Conservation (phyloP, 1,140 invertebrate genomes). For the Acarapis woodi region DNA sequence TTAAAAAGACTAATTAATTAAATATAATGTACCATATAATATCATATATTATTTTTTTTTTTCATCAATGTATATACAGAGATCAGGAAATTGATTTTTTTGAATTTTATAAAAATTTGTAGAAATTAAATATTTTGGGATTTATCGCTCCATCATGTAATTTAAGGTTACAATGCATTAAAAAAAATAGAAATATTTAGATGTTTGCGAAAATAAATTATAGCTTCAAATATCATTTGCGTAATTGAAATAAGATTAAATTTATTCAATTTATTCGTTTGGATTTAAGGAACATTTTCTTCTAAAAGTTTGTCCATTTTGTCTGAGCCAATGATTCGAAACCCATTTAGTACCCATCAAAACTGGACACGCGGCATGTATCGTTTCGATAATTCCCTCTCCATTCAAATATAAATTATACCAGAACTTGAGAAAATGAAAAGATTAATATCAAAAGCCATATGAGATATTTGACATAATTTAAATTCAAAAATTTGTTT, state of each 20-base stretch:
- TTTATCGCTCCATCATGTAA: neutral
- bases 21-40: too few relatives aligned
- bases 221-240: neutral
- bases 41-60: too few relatives aligned
- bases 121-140: neutral
- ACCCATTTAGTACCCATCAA: constrained; percentile 23
- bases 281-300: constrained; percentile 14
- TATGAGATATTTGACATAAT: too few relatives aligned
- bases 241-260: neutral
- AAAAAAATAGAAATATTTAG: neutral
- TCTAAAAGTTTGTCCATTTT: constrained; percentile 15
- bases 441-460: too few relatives aligned
- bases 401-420: constrained; percentile 21
- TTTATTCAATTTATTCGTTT: constrained; percentile 7
- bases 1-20: too few relatives aligned
- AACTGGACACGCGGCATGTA: constrained; percentile 24
- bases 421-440: too few relatives aligned
- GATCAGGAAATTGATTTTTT: too few relatives aligned
- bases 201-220: neutral
- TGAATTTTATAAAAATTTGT: neutral
- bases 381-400: constrained; percentile 18
- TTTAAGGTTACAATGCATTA: neutral
- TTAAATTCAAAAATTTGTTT: too few relatives aligned
- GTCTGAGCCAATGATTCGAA: constrained; percentile 18
- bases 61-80: too few relatives aligned